These are phyloP conservation scores for Tryphoninae sp. DNA, from an alignment of 2,888 invertebrate genomes.

Conservation along the genomic window DNA sequence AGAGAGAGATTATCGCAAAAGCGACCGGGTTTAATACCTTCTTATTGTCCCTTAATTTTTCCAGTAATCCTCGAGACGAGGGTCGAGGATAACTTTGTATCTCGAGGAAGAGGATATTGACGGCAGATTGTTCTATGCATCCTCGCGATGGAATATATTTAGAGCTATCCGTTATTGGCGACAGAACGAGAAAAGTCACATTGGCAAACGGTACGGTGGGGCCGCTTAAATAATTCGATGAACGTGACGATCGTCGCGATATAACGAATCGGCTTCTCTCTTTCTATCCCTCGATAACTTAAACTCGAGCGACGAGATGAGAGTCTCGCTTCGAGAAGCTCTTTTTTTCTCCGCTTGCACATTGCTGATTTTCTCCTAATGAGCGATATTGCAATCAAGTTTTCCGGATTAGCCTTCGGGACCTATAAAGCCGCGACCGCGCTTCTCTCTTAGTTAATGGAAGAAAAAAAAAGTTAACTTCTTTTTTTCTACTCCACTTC, in stretches of 20 bases:
- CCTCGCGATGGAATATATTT: slow-evolving; percentile 40
- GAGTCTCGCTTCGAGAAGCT: not conserved
- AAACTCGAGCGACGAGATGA: slow-evolving; percentile 1
- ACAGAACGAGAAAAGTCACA: slow-evolving; percentile 20
- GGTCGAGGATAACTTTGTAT: not conserved
- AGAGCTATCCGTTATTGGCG: slow-evolving; percentile 37
- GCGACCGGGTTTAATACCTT: slow-evolving; percentile 52
- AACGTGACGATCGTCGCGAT: slow-evolving; percentile 54
- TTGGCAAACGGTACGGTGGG: slow-evolving; percentile 8
- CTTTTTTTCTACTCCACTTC: not conserved
- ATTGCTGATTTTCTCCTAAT: slow-evolving; percentile 33
- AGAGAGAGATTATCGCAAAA: slow-evolving; percentile 44
- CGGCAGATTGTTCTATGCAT: slow-evolving; percentile 21
- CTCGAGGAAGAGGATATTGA: slow-evolving; percentile 13
- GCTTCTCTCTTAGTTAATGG: slow-evolving; percentile 14
- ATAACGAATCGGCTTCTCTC: slow-evolving; percentile 36
- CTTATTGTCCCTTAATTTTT: slow-evolving; percentile 64
- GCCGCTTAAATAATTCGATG: slow-evolving; percentile 60
- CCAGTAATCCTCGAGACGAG: slow-evolving; percentile 58
- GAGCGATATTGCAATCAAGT: slow-evolving; percentile 59
- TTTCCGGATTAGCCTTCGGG: slow-evolving; percentile 35
- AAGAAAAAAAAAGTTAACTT: slow-evolving; percentile 9
- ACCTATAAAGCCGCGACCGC: slow-evolving; percentile 14
- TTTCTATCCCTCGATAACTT: slow-evolving; percentile 30
- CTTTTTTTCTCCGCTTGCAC: slow-evolving; percentile 12